Percentiles rank a stretch among this genome's conserved stretches.
Conservation (phyloP, 2,888 invertebrate genomes). For the Cheiracanthium punctorium region DNA sequence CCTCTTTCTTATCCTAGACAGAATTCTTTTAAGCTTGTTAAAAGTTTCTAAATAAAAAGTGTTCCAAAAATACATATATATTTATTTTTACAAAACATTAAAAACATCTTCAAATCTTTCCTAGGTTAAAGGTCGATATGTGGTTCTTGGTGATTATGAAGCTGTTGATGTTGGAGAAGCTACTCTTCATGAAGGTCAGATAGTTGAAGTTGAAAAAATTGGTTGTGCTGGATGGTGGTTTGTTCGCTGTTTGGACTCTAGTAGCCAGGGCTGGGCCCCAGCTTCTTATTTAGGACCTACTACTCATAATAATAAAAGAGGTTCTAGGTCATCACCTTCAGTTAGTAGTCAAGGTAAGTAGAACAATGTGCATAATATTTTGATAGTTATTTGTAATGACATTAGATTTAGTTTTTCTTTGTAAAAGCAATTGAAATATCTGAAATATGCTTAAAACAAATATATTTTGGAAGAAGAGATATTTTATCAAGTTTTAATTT, state of each 20-base stretch:
- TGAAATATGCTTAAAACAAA: no score
- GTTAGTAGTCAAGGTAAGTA: constrained; percentile 73
- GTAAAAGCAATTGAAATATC: no score
- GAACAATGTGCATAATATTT: no score
- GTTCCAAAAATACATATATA: no score
- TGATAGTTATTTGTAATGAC: neutral
- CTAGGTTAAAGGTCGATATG: constrained; percentile 80
- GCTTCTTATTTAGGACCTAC: constrained; percentile 89
- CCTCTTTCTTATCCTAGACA: no score
- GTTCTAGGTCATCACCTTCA: constrained; percentile 73
- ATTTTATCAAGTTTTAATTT: no score
- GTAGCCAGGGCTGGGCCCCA: constrained; percentile 92
- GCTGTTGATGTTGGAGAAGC: constrained; percentile 94
- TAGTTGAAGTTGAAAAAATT: constrained; percentile 89
- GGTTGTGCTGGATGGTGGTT: constrained; percentile 76
- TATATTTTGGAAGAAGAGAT: no score
- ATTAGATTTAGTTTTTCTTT: no score
- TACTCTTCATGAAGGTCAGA: constrained; percentile 91
- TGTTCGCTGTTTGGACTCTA: constrained; percentile 77
- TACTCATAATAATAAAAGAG: constrained; percentile 73
- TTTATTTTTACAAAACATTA: no score
- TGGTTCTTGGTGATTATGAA: constrained; percentile 93
- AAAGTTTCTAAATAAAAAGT: no score
- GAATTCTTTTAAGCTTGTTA: no score
- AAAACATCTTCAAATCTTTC: no score